Base-by-base conservation (phyloP, 2,888 invertebrate species). In the Chrysolina americana region DNA sequence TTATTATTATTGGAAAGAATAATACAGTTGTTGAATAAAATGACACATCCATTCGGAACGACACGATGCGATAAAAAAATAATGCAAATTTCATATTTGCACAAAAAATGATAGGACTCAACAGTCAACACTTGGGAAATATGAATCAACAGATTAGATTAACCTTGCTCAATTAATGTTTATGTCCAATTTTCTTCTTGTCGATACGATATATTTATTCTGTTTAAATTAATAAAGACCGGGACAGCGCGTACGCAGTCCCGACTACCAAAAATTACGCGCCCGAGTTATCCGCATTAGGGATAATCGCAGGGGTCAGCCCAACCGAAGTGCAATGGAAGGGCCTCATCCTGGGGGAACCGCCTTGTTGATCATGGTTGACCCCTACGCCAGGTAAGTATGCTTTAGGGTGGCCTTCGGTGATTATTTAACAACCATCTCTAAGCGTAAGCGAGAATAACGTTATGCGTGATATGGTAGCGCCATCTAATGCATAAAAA, bases 231-330 rank as follows among this genome's bases (percentile, higher is more conserved):
- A 44, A 44, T 8, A 13, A 1, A 68, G 41, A 68, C 68, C 89
- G 87, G 89, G 90, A 89, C 89, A 90, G 90, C 90, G 90, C 90
- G 90, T 86, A 91, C 91, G 91, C 91, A 91, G 91, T 90, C 91
- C 91, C 91, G 90, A 90, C 91, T 91, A 91, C 89, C 91, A 91
- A 91, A 91, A 91, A 91, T 91, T 90, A 86, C 90, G 91, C 92
- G 91, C 90, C 91, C 92, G 92, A 92, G 92, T 91, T 92, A 91
- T 90, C 91, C 92, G 90, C 92, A 91, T 92, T 92, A 92, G 50
- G 50, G n/a, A 50, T 66, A 50, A 47, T 65, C 41, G 48, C 66
- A 66, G 66, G 15, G 23, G 28, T 68, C 50, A 68, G 41, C 92
- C 91, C 90, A 89, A 89, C 90, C 92, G 89, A 36, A 89, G 93